phyloP scores from a whole-genome alignment of 2,113 vertebrate genomes.

The Arvicanthis niloticus region DNA sequence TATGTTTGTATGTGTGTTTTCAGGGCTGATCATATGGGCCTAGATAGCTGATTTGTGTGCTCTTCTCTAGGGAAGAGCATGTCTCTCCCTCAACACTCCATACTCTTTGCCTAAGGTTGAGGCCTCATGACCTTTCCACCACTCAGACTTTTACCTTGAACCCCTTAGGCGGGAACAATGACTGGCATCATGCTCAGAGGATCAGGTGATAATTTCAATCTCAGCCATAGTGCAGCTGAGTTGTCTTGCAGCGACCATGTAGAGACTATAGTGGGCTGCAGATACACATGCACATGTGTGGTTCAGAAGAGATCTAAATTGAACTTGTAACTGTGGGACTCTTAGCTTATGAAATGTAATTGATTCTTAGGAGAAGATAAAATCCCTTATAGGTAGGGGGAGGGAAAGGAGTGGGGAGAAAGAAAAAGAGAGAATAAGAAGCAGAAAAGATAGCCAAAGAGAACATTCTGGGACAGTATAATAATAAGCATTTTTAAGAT shows the following conservation, averaged over 20 bases:
- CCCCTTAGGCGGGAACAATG: not conserved
- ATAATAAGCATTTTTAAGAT: not conserved
- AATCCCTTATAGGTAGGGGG: not conserved
- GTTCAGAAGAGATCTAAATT: conserved; percentile 25
- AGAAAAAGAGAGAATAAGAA: not conserved
- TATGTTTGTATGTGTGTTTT: not conserved
- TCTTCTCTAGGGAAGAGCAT: not conserved
- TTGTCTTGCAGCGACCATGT: conserved; percentile 16
- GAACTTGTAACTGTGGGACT: not conserved
- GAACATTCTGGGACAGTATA: conserved; percentile 1
- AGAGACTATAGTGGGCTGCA: not conserved
- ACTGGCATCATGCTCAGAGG: not conserved
- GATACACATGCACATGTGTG: not conserved
- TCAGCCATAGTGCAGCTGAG: not conserved
- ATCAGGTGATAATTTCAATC: not conserved
- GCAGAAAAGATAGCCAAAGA: conserved; percentile 17
- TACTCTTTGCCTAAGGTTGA: not conserved
- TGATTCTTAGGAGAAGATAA: not conserved
- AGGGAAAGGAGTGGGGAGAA: not conserved
- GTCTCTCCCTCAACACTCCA: not conserved
- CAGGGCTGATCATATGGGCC: not conserved
- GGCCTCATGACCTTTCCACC: not conserved
- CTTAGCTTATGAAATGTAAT: conserved; percentile 20
- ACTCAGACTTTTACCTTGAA: conserved; percentile 15
- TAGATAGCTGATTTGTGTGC: not conserved